Base-by-base conservation (phyloP, 2,797 vertebrate genomes). In the Lophotriccus pileatus region DNA sequence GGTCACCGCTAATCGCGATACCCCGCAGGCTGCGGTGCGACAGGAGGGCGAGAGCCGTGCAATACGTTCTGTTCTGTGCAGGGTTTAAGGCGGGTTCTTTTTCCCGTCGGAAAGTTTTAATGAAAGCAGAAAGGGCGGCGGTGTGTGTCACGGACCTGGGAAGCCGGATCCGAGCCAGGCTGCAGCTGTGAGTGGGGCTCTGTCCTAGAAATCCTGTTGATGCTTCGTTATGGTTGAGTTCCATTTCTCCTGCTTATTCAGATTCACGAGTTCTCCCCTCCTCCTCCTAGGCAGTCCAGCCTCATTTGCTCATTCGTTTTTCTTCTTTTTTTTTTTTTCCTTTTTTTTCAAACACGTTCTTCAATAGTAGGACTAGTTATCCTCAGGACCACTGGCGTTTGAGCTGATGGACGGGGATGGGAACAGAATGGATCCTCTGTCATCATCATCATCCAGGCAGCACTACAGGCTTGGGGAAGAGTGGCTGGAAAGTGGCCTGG, bases 61-160 rank as follows among this genome's bases (percentile, higher is more conserved):
- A 12, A 3, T 17, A 5, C 3, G 0, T 21, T 23, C 39, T 12
- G 39, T 36, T 20, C 43, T 3, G 0, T 39, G 74, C 43, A 2
- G 60, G 4, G 32, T 2, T 20, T 4, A 6, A 20, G 66, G 67
- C 16, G 30, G 41, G 3, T n/a, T 32, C 37, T 8, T 49, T 7
- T 17, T 46, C 30, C 52, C 18, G 27, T 53, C 60, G 7, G 55
- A 41, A 64, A 72, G 37, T 12, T 50, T 10, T 36, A n/a, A 18
- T 20, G 25, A 14, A 56, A 50, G 66, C 60, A 58, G 76, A 36
- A 44, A 15, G 28, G 50, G 50, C 4, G 24, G 10, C 25, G 11
- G 22, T 12, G 41, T 37, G 36, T 75, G 41, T 27, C 69, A 7
- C 41, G 68, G 68, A 32, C 24, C 49, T 2, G 53, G 30, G 37